Percentiles rank a stretch among this genome's conserved stretches.
phyloP scores from a whole-genome alignment of 35 echinoderm and acorn worm species.

The Lytechinus pictus region DNA sequence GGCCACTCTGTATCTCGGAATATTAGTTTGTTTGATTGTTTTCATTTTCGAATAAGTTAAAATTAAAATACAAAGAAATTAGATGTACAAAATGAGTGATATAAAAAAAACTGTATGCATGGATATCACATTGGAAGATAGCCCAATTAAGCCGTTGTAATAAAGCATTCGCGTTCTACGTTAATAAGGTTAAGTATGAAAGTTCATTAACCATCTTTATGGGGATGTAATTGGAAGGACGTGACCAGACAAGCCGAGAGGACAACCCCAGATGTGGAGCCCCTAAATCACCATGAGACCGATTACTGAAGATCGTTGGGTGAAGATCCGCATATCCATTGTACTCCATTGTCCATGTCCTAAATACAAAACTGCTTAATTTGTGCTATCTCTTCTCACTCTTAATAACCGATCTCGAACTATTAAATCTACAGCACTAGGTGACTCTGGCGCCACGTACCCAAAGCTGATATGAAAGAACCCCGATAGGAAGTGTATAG shows the following conservation, averaged over 20 bases:
- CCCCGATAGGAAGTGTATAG: background rate
- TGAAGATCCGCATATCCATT: background rate
- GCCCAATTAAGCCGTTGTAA: too few relatives aligned
- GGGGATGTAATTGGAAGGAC: background rate
- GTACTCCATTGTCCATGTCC: background rate
- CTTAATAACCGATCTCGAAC: background rate
- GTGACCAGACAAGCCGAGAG: background rate
- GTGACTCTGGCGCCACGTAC: background rate
- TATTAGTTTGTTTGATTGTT: too few relatives aligned
- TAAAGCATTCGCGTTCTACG: too few relatives aligned
- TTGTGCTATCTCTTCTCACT: background rate
- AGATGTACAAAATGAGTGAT: too few relatives aligned
- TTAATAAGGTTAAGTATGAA: background rate
- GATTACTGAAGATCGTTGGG: background rate
- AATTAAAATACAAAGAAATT: too few relatives aligned
- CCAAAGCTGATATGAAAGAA: background rate
- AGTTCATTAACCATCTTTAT: background rate
- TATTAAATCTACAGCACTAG: background rate
- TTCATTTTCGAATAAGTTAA: too few relatives aligned
- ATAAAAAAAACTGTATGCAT: too few relatives aligned
- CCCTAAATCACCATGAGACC: background rate
- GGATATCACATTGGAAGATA: too few relatives aligned
- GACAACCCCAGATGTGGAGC: too few relatives aligned
- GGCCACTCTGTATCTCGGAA: too few relatives aligned
- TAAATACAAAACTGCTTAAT: constrained; percentile 43